Conservation (phyloP, 2,888 invertebrate genomes). For the Mellilla xanthometata region DNA sequence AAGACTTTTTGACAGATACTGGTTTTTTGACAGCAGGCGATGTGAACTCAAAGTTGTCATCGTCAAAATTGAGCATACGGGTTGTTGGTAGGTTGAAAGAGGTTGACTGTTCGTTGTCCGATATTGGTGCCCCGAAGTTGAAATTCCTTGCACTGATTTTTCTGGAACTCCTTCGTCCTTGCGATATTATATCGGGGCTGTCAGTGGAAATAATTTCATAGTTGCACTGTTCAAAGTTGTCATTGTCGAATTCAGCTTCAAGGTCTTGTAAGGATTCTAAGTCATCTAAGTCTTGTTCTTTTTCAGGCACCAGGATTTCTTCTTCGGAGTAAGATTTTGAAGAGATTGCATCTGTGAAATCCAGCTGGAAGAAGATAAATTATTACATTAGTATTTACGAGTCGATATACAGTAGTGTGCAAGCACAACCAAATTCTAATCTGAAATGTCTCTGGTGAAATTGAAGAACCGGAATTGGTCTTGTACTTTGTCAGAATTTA, state of each 20-base stretch:
- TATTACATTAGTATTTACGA: not conserved
- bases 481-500: too few species aligned
- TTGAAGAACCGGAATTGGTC: too few species aligned
- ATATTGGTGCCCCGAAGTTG: slow-evolving; percentile 69
- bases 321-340: slow-evolving; percentile 40
- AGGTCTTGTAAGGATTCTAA: slow-evolving; percentile 67
- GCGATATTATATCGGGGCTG: slow-evolving; percentile 71
- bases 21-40: slow-evolving; percentile 57
- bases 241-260: slow-evolving; percentile 69
- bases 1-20: slow-evolving; percentile 62
- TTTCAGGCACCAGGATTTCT: slow-evolving; percentile 38
- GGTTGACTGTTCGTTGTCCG: slow-evolving; percentile 64
- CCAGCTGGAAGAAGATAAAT: slow-evolving; percentile 50
- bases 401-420: too few species aligned
- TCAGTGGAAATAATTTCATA: slow-evolving; percentile 79
- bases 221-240: slow-evolving; percentile 70
- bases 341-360: slow-evolving; percentile 60
- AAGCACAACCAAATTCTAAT: too few species aligned
- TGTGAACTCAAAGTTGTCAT: slow-evolving; percentile 67
- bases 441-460: too few species aligned
- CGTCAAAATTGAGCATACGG: slow-evolving; percentile 69
- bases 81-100: slow-evolving; percentile 68
- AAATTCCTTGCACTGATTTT: slow-evolving; percentile 64
- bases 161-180: slow-evolving; percentile 52
- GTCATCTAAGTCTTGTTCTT: slow-evolving; percentile 50